Base-by-base conservation (phyloP, 2,888 invertebrate species). In the Leucophora obtusa region DNA sequence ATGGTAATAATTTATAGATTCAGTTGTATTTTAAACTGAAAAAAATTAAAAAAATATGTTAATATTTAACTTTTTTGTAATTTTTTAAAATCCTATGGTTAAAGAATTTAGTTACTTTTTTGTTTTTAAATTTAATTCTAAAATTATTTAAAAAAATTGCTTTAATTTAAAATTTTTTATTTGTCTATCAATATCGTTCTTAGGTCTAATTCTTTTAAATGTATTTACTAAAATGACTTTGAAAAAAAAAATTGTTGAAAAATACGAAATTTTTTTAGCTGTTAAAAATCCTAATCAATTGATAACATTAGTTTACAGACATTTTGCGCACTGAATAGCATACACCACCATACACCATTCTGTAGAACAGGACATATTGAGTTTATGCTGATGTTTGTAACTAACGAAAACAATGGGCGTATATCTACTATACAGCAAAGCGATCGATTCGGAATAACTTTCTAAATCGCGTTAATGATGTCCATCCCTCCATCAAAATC, bases 11-110 rank as follows among this genome's bases (percentile, higher is more conserved):
- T 11, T 15, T n/a, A 2, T n/a, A 47, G 43, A 47, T 47, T 47
- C 15, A 6, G 14, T n/a, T 47, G 14, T 33, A 60, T 50, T 66
- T 68, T 21, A 2, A 71, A 70, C 50, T 47, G 0, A 35, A 33
- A 7, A 35, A 33, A 7, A n/a, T 24, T 33, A 21, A 15, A 21
- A 53, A 15, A 51, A 14, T 21, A 28, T 28, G 28, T 6, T 1
- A 28, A 28, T 38, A 5, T 10, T 35, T 5, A 35, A 35, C 4
- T 35, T 35, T 35, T 35, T 38, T 3, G 1, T 38, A 8, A 38
- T 38, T 11, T 38, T 38, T 38, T 1, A 28, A 28, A 28, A 28
- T n/a, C n/a, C n/a, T n/a, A n/a, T n/a, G n/a, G n/a, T n/a, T n/a
- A 28, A 38, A 14, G 5, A 2, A 9, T 35, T 9, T 38, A 9